phyloP scores from a whole-genome alignment of 2,113 vertebrate genomes.

The Pseudonaja textilis region DNA sequence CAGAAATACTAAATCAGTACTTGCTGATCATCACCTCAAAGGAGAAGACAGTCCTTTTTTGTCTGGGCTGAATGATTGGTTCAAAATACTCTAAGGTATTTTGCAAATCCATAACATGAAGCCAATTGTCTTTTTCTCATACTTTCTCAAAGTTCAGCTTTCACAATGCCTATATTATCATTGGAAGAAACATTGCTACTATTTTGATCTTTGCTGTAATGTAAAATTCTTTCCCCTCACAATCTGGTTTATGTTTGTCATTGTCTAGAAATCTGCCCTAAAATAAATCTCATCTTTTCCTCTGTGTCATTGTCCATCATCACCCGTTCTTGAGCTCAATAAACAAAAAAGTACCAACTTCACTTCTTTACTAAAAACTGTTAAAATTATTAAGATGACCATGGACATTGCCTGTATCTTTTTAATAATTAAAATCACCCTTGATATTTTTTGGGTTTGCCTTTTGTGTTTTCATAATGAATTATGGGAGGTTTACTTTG shows the following conservation, averaged over 20 bases:
- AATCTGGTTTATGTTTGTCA: neutral
- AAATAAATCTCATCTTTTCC: neutral
- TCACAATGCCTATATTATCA: neutral
- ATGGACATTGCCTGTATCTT: neutral
- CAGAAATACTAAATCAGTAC: neutral
- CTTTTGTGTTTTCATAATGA: neutral
- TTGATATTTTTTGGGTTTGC: neutral
- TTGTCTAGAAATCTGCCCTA: neutral
- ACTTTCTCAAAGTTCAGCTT: neutral
- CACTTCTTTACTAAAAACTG: neutral
- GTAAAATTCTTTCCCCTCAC: neutral
- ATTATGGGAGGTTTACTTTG: neutral
- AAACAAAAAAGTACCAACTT: neutral
- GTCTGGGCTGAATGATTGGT: neutral
- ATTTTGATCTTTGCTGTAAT: neutral
- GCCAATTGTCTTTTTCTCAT: neutral
- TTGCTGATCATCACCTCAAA: neutral
- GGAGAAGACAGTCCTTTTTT: neutral
- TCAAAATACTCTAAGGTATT: neutral
- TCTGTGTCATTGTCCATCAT: neutral
- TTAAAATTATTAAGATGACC: neutral
- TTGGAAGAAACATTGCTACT: neutral
- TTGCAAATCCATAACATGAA: neutral
- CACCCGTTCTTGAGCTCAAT: neutral
- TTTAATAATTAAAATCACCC: neutral